Base-by-base conservation (phyloP, 2,888 invertebrate species). In the Heliconius hortense region DNA sequence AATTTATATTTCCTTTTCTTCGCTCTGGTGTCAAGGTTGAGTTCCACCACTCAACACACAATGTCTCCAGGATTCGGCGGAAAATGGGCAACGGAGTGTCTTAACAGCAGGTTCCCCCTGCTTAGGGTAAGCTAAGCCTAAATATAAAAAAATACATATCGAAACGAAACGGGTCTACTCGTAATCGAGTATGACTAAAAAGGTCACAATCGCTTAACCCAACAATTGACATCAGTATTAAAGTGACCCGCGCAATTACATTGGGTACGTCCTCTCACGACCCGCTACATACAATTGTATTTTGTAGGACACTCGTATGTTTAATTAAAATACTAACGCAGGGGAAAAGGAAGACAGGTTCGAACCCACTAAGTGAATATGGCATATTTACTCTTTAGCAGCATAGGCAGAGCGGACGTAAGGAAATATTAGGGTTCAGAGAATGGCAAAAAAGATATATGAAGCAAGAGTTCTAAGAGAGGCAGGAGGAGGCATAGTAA, bases 221-320 rank as follows among this genome's bases (percentile, higher is more conserved):
- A 67, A 74, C 75, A 84, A 82, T 84, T 86, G 85, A 84, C 83
- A 83, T 80, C 76, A 59, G 79, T 80, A 86, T 84, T 81, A 84
- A 82, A 82, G 79, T 82, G 82, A 78, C 82, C 85, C 81, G 76
- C 79, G 78, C 82, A 81, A 81, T 80, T 80, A 74, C 79, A 81
- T 80, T 77, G 77, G 73, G 74, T 73, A 72, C 69, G n/a, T 77
- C 78, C 75, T 76, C 76, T 79, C 77, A 76, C 76, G 73, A 72
- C 76, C 74, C 69, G 62, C 62, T 70, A n/a, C 15, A 48, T 72
- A 21, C 21, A 18, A 48, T 56, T 53, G 43, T 69, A 62, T 74
- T 63, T 62, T 71, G 71, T 71, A 62, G 71, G 71, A 71, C 62
- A 39, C 10, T 71, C 60, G 5, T 71, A 60, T 60, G 60, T 71